These are phyloP conservation scores for Poecilia gillii DNA, from an alignment of 2,797 vertebrate genomes.

Conservation along the genomic window DNA sequence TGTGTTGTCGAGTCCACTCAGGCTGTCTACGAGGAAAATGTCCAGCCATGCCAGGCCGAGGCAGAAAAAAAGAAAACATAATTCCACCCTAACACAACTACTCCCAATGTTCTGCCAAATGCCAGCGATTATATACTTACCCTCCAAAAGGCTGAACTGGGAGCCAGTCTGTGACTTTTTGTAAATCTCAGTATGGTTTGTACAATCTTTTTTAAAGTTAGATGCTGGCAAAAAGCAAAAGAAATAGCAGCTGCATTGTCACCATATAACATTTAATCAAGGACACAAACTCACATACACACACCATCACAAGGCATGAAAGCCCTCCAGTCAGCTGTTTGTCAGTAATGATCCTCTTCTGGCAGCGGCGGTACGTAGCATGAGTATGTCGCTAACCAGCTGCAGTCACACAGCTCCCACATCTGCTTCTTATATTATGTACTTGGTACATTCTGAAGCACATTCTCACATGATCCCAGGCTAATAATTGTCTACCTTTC, in stretches of 20 bases:
- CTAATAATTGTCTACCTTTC: conserved; percentile 63
- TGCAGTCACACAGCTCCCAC: conserved; percentile 78
- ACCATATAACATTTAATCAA: conserved; percentile 47
- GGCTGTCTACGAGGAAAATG: conserved; percentile 58
- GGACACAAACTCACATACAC: conserved; percentile 30
- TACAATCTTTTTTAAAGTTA: conserved; percentile 60
- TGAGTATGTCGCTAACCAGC: conserved; percentile 79
- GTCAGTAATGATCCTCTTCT: conserved; percentile 77
- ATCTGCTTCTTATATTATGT: conserved; percentile 85
- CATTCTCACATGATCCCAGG: conserved; percentile 48
- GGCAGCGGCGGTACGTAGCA: conserved; percentile 66
- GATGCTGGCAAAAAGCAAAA: conserved; percentile 39
- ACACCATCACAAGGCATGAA: conserved; percentile 54
- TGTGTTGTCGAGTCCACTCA: conserved; percentile 50
- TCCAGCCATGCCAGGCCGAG: conserved; percentile 57
- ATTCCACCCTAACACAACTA: conserved; percentile 64
- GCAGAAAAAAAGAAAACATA: conserved; percentile 56
- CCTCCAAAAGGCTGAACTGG: conserved; percentile 48
- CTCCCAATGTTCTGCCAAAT: conserved; percentile 70
- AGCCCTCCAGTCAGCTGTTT: conserved; percentile 68
- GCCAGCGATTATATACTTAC: conserved; percentile 67
- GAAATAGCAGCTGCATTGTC: conserved; percentile 22
- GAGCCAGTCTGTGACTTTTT: conserved; percentile 45
- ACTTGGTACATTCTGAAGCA: conserved; percentile 78
- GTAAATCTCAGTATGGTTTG: conserved; percentile 44